Evolutionary conservation across 2,888 invertebrate species (phyloP), one percentile per base, ranked within the genome.

Genomic region (Lithophane ornitopus): DNA sequence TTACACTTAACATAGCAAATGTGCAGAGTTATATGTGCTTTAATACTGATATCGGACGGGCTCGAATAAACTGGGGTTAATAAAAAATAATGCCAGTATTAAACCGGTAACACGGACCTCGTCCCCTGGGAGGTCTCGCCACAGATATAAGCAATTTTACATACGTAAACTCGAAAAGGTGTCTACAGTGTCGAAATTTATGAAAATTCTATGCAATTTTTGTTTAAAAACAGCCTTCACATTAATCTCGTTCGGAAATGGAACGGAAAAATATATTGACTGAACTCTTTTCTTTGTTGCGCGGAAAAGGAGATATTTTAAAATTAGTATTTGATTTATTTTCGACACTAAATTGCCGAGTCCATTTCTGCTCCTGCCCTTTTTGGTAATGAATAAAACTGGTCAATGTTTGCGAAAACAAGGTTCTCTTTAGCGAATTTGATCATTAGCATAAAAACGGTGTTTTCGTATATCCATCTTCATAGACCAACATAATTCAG

Each of bases 41-140:
- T 87, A 81, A 84, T 87, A 85, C 77, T 84, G 84, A 88, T 89
- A 92, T 90, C 85, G 88, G 86, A 88, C 81, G 84, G 84, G 78
- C 80, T 80, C 80, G 78, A 90, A 91, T 91, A 91, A 91, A 91
- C 88, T 81, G 88, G 82, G 77, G 85, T 84, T 89, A 91, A 93
- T 94, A 94, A 94, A 94, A 94, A 92, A 90, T 91, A 91, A 93
- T 90, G 91, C 89, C 90, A 87, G 90, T 92, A 92, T 92, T 92
- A 93, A 93, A 92, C 89, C 85, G 89, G 89, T 84, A 89, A 88
- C 91, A 85, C 86, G 83, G 87, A 87, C 76, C 84, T 67, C 70
- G 72, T 87, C 93, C 92, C 91, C 52, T 69, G 90, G 90, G 93
- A 87, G 80, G 81, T 78, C 87, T 82, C 82, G 78, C 88, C 85